phyloP scores from a whole-genome alignment of 2,797 vertebrate genomes.

The Squalus acanthias region DNA sequence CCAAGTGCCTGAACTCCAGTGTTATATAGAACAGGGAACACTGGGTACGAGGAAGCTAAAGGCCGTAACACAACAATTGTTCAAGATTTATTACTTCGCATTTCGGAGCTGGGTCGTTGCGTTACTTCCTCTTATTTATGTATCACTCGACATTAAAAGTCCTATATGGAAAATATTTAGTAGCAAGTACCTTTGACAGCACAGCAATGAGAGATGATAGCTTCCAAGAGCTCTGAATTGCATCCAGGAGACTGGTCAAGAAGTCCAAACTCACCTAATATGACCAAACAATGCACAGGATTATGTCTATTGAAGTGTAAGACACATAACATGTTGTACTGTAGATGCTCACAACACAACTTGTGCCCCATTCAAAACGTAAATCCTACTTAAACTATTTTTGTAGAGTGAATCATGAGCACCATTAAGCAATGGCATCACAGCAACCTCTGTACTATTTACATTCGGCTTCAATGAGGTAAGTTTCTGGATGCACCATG shows the following conservation, averaged over 20 bases:
- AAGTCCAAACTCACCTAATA: conserved; percentile 76
- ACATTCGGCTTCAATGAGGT: background rate
- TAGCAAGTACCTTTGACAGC: conserved; percentile 62
- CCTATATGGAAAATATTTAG: background rate
- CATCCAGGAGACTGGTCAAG: conserved; percentile 65
- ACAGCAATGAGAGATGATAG: conserved; percentile 59
- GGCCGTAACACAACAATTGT: background rate
- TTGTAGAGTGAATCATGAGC: background rate
- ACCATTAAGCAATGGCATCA: background rate
- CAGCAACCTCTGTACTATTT: background rate
- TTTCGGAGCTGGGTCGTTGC: conserved; percentile 39
- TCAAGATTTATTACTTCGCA: background rate
- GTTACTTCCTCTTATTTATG: conserved; percentile 41
- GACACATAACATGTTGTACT: background rate
- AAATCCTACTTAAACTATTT: background rate
- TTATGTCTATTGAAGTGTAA: background rate
- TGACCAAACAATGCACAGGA: background rate
- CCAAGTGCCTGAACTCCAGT: background rate
- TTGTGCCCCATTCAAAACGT: background rate
- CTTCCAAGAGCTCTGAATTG: conserved; percentile 60
- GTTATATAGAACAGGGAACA: background rate
- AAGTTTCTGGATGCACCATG: background rate
- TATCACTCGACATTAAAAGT: conserved; percentile 33
- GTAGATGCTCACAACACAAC: too few relatives aligned
- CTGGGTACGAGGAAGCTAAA: background rate